Conservation (phyloP, 2,113 vertebrate genomes). For the Tiliqua scincoides region DNA sequence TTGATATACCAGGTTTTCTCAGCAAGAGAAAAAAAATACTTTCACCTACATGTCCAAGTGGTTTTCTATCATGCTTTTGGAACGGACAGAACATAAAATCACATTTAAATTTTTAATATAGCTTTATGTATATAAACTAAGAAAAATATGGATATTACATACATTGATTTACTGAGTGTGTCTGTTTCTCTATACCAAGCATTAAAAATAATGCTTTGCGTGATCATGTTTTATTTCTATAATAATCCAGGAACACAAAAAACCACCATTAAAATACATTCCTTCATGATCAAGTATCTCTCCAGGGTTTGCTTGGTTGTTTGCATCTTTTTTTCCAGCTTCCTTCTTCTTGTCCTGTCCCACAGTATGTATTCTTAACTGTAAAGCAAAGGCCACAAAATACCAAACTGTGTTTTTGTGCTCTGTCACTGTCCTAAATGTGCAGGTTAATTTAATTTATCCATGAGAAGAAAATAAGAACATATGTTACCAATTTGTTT, state of each 20-base stretch:
- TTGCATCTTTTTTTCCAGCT: slow-evolving; percentile 25
- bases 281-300: slow-evolving; percentile 52
- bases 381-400: slow-evolving; percentile 54
- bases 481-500: background rate
- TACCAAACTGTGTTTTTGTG: slow-evolving; percentile 19
- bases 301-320: slow-evolving; percentile 42
- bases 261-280: slow-evolving; percentile 59
- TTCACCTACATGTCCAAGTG: slow-evolving; percentile 1
- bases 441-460: slow-evolving; percentile 7
- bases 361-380: slow-evolving; percentile 42
- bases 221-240: slow-evolving; percentile 68
- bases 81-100: slow-evolving; percentile 50
- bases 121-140: slow-evolving; percentile 56
- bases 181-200: slow-evolving; percentile 54
- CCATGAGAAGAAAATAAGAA: slow-evolving; percentile 19
- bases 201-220: slow-evolving; percentile 69
- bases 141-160: slow-evolving; percentile 41
- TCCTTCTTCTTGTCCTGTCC: slow-evolving; percentile 33
- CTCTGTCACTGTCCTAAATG: slow-evolving; percentile 34
- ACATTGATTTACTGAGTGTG: slow-evolving; percentile 46
- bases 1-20: slow-evolving; percentile 28
- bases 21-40: background rate
- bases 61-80: slow-evolving; percentile 38
- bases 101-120: slow-evolving; percentile 68
- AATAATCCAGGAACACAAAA: slow-evolving; percentile 63